A percentile compares a stretch with the other conserved stretches of the same genome.
Evolutionary conservation across 1,140 invertebrate genomes (phyloP).

Genomic region (Ephestia elutella): DNA sequence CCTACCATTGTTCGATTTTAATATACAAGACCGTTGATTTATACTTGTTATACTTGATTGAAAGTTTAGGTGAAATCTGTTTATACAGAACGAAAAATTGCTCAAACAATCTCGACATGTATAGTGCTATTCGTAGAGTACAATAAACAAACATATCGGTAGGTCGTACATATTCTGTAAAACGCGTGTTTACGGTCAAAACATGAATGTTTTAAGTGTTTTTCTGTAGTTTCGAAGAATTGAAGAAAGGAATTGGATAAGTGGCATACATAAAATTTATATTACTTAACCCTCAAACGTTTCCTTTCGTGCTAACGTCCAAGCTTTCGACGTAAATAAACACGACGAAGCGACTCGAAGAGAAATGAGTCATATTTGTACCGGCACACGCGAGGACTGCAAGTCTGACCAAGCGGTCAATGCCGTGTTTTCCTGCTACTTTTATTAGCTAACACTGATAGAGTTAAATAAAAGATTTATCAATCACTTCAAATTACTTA

Average conservation of each 20-base stretch:
- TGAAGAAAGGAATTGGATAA: not conserved
- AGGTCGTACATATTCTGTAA: too few species aligned
- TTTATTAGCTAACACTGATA: too few species aligned
- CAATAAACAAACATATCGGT: too few species aligned
- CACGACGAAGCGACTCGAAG: not conserved
- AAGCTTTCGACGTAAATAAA: constrained; percentile 3
- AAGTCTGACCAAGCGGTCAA: constrained; percentile 1
- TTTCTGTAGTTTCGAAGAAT: not conserved
- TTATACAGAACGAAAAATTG: not conserved
- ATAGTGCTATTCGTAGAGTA: too few species aligned
- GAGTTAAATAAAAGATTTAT: too few species aligned
- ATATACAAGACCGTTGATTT: not conserved
- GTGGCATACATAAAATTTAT: not conserved
- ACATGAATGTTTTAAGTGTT: not conserved
- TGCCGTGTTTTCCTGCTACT: not conserved
- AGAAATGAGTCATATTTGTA: not conserved
- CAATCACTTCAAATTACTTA: too few species aligned
- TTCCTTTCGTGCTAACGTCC: not conserved
- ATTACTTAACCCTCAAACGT: not conserved
- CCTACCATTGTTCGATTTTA: constrained; percentile 38
- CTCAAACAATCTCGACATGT: too few species aligned
- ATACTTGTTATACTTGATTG: not conserved
- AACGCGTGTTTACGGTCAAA: not conserved
- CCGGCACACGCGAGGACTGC: not conserved
- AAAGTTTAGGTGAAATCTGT: not conserved